Percentiles rank a stretch among this genome's conserved stretches.
These are phyloP conservation scores for Peromyscus polionotus DNA, from an alignment of 2,113 vertebrate genomes.

Conservation along the genomic window DNA sequence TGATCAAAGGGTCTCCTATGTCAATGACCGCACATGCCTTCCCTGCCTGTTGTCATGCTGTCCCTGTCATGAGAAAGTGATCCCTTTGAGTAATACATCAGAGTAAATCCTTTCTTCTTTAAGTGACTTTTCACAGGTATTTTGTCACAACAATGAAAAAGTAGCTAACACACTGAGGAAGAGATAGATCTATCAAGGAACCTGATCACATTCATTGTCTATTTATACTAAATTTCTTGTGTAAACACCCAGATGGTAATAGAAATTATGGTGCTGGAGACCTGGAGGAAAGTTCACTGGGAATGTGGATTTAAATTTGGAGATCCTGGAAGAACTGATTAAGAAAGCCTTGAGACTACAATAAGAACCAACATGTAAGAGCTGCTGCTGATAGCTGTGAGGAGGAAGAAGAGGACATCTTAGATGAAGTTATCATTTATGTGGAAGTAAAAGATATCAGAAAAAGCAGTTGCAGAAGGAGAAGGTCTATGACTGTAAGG, in stretches of 20 bases:
- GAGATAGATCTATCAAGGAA: not conserved
- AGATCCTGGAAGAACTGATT: not conserved
- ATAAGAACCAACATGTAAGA: not conserved
- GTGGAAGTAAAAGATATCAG: not conserved
- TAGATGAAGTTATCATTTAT: slow-evolving; percentile 6
- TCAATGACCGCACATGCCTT: not conserved
- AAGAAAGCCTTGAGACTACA: not conserved
- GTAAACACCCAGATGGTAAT: not conserved
- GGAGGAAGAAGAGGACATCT: not conserved
- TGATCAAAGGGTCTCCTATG: not conserved
- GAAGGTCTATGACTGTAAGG: not conserved
- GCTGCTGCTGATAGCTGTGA: not conserved
- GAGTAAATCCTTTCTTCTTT: not conserved
- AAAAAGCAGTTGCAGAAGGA: not conserved
- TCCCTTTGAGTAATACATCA: not conserved
- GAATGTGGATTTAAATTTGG: not conserved
- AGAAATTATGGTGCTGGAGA: not conserved
- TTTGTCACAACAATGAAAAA: not conserved
- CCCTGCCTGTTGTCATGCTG: too few relatives aligned
- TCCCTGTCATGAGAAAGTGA: not conserved
- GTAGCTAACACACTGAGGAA: not conserved
- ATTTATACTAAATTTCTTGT: not conserved
- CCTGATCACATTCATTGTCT: not conserved
- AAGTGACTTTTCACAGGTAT: not conserved
- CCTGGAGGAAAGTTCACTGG: not conserved